Evolutionary conservation across 2,888 invertebrate genomes (phyloP), one percentile per base, ranked within the genome.

Genomic region (Lycaena phlaeas): DNA sequence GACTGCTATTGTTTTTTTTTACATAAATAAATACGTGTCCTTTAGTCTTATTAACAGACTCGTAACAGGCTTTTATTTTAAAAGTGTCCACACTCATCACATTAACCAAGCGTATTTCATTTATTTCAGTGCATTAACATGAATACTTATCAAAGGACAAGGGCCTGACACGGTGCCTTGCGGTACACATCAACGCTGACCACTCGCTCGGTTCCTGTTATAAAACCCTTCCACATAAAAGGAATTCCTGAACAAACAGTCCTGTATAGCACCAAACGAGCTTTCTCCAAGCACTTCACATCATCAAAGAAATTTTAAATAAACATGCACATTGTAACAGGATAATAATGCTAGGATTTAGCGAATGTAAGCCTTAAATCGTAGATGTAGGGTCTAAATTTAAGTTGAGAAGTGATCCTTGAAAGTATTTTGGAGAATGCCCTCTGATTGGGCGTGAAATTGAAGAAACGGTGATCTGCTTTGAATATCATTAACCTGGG

Each of bases 201-300:
- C n/a, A n/a, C n/a, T n/a, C n/a, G n/a, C n/a, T n/a, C n/a, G n/a
- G n/a, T n/a, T n/a, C n/a, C n/a, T n/a, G n/a, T n/a, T n/a, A n/a
- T n/a, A n/a, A n/a, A n/a, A 41, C 36, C 30, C 38, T 9, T 36
- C 18, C 18, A 42, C 43, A 30, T 43, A 41, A 49, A 49, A 45
- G 39, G 34, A 6, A 27, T 34, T 38, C 37, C 44, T 43, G 45
- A 38, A 36, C 36, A 44, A 46, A 46, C 34, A 44, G 28, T 43
- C 38, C 43, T 45, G 45, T 47, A 47, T 50, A 36, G 44, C 29
- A 7, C 22, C 41, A 44, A 50, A 50, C 38, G 50, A 49, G 46
- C 46, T 50, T 47, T 49, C 44, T 37, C 44, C 18, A 40, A 44
- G 46, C 42, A 48, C 46, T 41, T 40, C 7, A 44, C 14, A 34